Evolutionary conservation across 2,888 invertebrate species (phyloP).

Genomic region (Luperina nickerlii): DNA sequence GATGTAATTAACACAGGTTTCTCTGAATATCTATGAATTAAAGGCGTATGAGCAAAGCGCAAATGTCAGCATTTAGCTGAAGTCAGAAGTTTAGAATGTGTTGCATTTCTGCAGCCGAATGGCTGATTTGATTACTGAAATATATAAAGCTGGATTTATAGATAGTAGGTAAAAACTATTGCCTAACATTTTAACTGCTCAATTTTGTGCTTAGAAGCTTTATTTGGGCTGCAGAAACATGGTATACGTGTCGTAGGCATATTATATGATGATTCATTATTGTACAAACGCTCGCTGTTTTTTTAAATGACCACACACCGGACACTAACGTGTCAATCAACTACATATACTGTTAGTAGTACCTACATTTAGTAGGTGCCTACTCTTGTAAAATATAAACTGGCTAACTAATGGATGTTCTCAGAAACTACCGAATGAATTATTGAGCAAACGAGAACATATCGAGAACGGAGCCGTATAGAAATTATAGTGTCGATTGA

Average conservation of each 20-base stretch:
- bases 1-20: not conserved
- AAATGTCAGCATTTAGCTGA: conserved; percentile 4
- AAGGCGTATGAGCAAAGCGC: conserved; percentile 25
- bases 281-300: not conserved
- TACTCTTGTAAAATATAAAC: conserved; percentile 3
- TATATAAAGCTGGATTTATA: not conserved
- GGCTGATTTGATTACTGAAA: not conserved
- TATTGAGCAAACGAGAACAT: conserved; percentile 29
- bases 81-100: not conserved
- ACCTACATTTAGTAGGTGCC: not conserved
- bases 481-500: conserved; percentile 47
- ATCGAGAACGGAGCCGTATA: conserved; percentile 18
- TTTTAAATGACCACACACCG: not conserved
- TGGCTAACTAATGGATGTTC: conserved; percentile 10
- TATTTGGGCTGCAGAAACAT: too few species aligned
- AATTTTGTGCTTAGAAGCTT: not conserved
- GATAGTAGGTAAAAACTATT: too few species aligned
- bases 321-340: not conserved
- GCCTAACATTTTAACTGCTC: not conserved
- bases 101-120: not conserved
- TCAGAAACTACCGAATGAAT: conserved; percentile 9
- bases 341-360: not conserved
- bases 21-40: conserved; percentile 28
- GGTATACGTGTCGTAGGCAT: not conserved
- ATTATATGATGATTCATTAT: not conserved